Percentiles rank a stretch among this genome's conserved stretches.
These are phyloP conservation scores for Nautilus pompilius DNA, from an alignment of 1,140 invertebrate genomes.

Conservation along the genomic window DNA sequence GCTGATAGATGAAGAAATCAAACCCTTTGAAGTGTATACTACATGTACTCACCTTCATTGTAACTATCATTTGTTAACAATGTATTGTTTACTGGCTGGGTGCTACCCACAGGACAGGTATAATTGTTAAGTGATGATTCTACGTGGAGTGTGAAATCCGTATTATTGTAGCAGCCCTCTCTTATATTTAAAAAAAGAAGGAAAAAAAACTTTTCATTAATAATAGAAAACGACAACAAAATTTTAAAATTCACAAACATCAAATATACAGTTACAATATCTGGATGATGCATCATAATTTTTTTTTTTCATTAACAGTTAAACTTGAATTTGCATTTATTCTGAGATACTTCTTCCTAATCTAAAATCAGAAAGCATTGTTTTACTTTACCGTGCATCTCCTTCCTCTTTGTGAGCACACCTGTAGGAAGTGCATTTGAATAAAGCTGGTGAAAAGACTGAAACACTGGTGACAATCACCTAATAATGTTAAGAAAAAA, in stretches of 20 bases:
- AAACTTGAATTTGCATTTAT: too few species aligned
- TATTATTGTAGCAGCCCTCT: constrained; percentile 40
- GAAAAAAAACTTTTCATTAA: too few species aligned
- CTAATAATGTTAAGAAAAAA: constrained; percentile 25
- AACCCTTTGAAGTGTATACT: too few species aligned
- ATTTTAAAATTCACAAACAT: too few species aligned
- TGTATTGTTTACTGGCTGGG: constrained; percentile 20
- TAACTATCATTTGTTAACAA: constrained; percentile 42
- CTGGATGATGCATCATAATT: too few species aligned
- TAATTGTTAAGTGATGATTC: constrained; percentile 31
- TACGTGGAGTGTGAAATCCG: constrained; percentile 34
- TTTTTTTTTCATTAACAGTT: too few species aligned
- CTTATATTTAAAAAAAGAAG: too few species aligned
- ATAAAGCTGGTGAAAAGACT: constrained; percentile 39
- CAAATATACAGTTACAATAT: too few species aligned
- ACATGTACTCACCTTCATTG: constrained; percentile 47
- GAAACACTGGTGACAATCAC: constrained; percentile 36
- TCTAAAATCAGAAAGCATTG: too few species aligned
- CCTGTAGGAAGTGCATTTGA: constrained; percentile 36
- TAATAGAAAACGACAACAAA: too few species aligned
- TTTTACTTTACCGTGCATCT: background rate
- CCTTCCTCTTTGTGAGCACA: constrained; percentile 19
- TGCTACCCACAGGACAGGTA: constrained; percentile 32
- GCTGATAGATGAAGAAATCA: too few species aligned
- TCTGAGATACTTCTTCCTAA: too few species aligned